Base-by-base conservation (phyloP, 2,888 invertebrate species). In the Eledone cirrhosa region DNA sequence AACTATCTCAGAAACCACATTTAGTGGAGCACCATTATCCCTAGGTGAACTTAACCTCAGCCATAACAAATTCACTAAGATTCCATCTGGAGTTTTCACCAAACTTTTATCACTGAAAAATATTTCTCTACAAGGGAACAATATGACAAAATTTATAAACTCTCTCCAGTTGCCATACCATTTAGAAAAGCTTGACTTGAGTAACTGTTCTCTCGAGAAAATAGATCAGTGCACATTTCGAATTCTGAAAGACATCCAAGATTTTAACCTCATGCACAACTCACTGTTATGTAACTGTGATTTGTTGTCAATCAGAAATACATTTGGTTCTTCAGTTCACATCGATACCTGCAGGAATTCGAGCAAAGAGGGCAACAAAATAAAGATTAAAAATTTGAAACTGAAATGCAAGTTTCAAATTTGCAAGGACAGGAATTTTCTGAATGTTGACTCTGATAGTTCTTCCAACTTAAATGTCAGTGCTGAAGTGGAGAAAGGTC, bases 141-240 rank as follows among this genome's bases (percentile, higher is more conserved):
- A 29, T 59, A 48, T 16, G 22, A 33, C 29, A 5, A 33, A 24
- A 31, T 74, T 79, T 19, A 77, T 78, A 48, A 77, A 78, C 31
- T 81, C 82, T 75, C 77, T 85, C 27, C 16, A 78, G 7, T 82
- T 84, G 27, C 84, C 84, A 14, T 77, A 59, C 2, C 83, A 83
- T 74, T 80, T 88, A 19, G 76, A 80, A 22, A 82, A 81, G 69
- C 80, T 88, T 16, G 86, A 87, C 77, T 80, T 86, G 29, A 85
- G 83, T 69, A 80, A 85, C 82, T 84, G 83, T 48, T 80, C 85
- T 0, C 79, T 84, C n/a, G 59, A 59, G 29, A 48, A 80, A 19
- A 24, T 85, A 3, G 48, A 82, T 63, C 77, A 82, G 63, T 85
- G 84, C 53, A 75, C 67, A n/a, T 75, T 85, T 19, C 24, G 59